A percentile compares a stretch with the other conserved stretches of the same genome.
phyloP scores from a whole-genome alignment of 2,888 invertebrate genomes.

The Pharmacophagus antenor region DNA sequence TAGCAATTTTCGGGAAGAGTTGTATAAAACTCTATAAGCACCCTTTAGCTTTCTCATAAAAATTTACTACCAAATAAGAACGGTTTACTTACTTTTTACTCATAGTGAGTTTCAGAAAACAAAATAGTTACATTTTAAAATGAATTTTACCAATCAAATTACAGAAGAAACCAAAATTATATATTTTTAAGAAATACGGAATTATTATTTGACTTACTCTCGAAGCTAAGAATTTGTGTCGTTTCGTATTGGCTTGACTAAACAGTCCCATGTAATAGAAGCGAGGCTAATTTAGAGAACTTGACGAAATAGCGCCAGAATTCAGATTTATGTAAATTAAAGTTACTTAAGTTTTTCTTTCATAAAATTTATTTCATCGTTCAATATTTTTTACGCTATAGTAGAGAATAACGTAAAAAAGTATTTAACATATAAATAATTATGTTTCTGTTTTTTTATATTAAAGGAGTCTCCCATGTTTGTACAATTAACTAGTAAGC shows the following conservation, averaged over 20 bases:
- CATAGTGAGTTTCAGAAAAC: neutral
- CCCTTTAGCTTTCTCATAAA: too few relatives aligned
- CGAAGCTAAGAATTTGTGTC: neutral
- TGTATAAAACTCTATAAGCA: too few relatives aligned
- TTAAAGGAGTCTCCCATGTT: too few relatives aligned
- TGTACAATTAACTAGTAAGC: too few relatives aligned
- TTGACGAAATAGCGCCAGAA: constrained; percentile 9
- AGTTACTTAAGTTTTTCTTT: neutral
- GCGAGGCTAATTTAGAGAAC: constrained; percentile 17
- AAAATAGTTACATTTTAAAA: neutral
- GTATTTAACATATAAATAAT: too few relatives aligned
- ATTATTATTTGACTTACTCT: neutral
- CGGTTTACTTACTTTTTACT: neutral
- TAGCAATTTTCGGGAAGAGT: too few relatives aligned
- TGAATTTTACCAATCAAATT: neutral
- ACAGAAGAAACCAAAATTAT: neutral
- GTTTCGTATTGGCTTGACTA: neutral
- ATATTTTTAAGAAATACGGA: neutral
- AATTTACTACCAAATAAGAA: too few relatives aligned
- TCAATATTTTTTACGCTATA: neutral
- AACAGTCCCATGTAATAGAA: constrained; percentile 7
- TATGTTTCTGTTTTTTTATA: too few relatives aligned
- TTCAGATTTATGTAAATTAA: constrained; percentile 8
- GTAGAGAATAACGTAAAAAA: too few relatives aligned
- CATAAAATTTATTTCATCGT: neutral